These are phyloP conservation scores for Heliconius nattereri DNA, from an alignment of 1,140 invertebrate species.

Conservation along the genomic window DNA sequence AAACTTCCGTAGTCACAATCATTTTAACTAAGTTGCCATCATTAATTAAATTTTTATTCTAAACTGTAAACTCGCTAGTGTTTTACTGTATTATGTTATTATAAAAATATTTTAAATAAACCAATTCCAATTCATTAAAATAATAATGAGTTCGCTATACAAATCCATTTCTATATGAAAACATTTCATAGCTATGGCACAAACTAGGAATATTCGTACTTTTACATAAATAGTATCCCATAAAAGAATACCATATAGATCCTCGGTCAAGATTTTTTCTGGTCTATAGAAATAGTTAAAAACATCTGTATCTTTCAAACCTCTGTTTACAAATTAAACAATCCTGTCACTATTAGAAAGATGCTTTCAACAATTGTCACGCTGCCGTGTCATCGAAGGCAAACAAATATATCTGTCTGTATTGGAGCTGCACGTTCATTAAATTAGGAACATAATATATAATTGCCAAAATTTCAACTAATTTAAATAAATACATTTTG, in stretches of 20 bases:
- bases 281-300: neutral
- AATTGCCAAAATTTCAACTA: slow-evolving; percentile 69
- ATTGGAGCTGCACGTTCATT: slow-evolving; percentile 19
- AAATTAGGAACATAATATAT: slow-evolving; percentile 67
- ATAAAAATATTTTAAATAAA: neutral
- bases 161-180: slow-evolving; percentile 17
- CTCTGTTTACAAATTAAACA: too few relatives aligned
- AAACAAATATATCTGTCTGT: neutral
- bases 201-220: slow-evolving; percentile 48
- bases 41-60: neutral
- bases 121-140: neutral
- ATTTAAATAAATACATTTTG: slow-evolving; percentile 49
- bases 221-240: slow-evolving; percentile 15
- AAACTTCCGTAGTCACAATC: neutral
- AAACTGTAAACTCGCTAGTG: neutral
- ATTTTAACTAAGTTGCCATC: neutral
- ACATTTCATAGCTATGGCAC: slow-evolving; percentile 51
- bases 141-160: neutral
- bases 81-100: neutral
- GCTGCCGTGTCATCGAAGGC: neutral
- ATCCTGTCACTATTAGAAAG: neutral
- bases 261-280: neutral
- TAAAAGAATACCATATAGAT: neutral
- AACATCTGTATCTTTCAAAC: too few relatives aligned
- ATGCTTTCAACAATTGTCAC: neutral